A percentile compares a stretch with the other conserved stretches of the same genome.
Conservation (phyloP, 2,113 vertebrate genomes). For the Melanostigma gelatinosum region DNA sequence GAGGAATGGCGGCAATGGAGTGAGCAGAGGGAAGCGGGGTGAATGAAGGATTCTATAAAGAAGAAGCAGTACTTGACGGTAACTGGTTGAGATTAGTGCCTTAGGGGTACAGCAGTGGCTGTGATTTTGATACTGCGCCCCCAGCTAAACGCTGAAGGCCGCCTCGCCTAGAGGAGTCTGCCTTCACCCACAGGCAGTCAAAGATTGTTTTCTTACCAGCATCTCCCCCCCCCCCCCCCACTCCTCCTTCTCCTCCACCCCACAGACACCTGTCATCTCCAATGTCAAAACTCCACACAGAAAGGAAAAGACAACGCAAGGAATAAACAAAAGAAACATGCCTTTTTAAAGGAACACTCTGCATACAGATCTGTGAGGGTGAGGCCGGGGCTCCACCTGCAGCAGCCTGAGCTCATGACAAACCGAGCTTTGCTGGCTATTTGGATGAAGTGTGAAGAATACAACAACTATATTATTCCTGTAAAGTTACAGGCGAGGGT, state of each 20-base stretch:
- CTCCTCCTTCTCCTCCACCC: constrained; percentile 64
- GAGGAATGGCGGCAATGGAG: constrained; percentile 67
- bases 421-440: constrained; percentile 16
- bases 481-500: not conserved
- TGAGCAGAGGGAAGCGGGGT: constrained; percentile 61
- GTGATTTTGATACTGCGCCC: constrained; percentile 83
- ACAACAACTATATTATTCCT: not conserved
- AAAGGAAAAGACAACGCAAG: constrained; percentile 78
- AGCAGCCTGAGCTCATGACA: constrained; percentile 49
- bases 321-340: constrained; percentile 83
- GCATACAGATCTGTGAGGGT: constrained; percentile 74
- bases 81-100: constrained; percentile 84
- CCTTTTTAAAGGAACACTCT: constrained; percentile 70
- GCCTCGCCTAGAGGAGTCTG: constrained; percentile 81
- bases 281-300: constrained; percentile 79
- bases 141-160: constrained; percentile 85
- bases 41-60: constrained; percentile 80
- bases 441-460: not conserved
- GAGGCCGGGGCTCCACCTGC: constrained; percentile 62
- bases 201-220: constrained; percentile 80
- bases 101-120: constrained; percentile 84
- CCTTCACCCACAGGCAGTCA: constrained; percentile 82
- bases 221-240: constrained; percentile 54
- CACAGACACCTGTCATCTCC: constrained; percentile 83
- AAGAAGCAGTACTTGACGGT: constrained; percentile 82